These are phyloP conservation scores for Danio albolineatus DNA, from an alignment of 2,797 vertebrate genomes.

Conservation along the genomic window DNA sequence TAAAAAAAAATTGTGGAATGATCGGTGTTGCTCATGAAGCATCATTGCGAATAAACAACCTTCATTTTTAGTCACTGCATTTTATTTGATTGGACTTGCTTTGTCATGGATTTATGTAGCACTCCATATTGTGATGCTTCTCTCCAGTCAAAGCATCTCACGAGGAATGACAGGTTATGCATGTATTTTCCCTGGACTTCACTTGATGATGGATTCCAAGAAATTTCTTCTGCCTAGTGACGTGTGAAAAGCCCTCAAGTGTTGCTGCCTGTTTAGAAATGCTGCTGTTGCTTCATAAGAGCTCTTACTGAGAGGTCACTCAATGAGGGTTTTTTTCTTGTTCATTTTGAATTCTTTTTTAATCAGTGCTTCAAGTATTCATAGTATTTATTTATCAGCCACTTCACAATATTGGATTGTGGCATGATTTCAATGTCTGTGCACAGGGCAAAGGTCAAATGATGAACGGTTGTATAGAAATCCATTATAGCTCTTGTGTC, in stretches of 20 bases:
- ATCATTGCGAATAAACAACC: no score
- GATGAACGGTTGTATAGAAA: neutral
- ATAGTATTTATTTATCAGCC: neutral
- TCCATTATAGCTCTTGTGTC: neutral
- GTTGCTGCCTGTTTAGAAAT: neutral
- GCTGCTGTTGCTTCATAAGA: neutral
- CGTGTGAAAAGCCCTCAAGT: conserved; percentile 32
- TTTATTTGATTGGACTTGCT: neutral
- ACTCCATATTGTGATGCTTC: neutral
- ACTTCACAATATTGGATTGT: neutral
- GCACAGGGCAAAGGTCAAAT: neutral
- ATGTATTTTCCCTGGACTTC: neutral
- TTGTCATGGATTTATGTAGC: neutral
- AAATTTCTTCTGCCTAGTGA: neutral
- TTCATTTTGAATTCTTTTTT: neutral
- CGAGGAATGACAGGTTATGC: neutral
- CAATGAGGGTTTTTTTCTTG: neutral
- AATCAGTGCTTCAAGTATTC: neutral
- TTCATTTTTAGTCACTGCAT: neutral
- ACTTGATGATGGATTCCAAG: conserved; percentile 24
- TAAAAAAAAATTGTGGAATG: no score
- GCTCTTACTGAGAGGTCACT: neutral
- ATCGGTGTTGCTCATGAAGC: no score
- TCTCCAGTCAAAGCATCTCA: conserved; percentile 3
- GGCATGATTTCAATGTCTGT: neutral